These are phyloP conservation scores for Sabatieria punctata DNA, from an alignment of 2,888 invertebrate genomes.

Conservation along the genomic window DNA sequence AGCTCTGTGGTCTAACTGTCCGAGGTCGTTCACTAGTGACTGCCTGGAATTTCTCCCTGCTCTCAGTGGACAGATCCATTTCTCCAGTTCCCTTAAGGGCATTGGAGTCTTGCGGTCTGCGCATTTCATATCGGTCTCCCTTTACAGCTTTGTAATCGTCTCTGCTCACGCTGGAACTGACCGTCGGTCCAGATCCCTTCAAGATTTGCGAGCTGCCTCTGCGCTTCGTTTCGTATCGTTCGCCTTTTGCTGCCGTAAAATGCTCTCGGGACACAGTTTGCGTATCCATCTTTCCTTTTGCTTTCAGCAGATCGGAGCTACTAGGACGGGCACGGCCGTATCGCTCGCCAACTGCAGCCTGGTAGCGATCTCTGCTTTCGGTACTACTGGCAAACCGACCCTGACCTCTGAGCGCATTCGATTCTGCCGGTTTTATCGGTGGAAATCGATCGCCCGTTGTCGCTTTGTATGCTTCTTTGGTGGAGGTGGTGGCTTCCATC, in stretches of 20 bases:
- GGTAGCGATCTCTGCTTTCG: background rate
- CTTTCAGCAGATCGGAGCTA: background rate
- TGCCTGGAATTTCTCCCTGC: no score
- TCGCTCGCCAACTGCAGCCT: no score
- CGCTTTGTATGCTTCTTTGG: background rate
- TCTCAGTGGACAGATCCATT: no score
- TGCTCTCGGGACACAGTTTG: background rate
- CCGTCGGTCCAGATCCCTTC: background rate
- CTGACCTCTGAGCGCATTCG: background rate
- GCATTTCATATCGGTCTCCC: background rate
- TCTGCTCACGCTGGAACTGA: no score
- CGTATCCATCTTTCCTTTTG: background rate
- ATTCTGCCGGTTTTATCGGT: background rate
- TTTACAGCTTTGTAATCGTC: no score
- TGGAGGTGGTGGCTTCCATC: background rate
- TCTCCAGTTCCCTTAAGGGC: background rate
- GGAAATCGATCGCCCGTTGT: background rate
- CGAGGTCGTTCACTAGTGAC: no score
- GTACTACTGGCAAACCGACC: background rate
- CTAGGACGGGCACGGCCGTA: no score
- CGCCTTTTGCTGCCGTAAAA: no score
- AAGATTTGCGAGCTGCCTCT: background rate
- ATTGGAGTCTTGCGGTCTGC: background rate
- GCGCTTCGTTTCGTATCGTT: no score
- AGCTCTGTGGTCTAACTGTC: no score